These are phyloP conservation scores for Oxytorus armatus DNA, from an alignment of 2,888 invertebrate species.

Conservation along the genomic window DNA sequence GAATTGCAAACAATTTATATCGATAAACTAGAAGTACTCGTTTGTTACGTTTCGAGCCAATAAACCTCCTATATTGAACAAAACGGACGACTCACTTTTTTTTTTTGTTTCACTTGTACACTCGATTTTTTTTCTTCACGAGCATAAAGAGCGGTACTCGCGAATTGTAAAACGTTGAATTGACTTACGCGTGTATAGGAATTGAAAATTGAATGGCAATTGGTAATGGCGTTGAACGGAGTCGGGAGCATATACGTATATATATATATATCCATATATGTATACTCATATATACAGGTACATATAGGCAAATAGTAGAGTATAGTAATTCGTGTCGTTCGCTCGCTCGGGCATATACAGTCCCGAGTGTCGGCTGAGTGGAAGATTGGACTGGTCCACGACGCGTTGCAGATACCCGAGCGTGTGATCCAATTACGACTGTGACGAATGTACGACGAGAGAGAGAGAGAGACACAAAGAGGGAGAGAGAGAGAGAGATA, in stretches of 20 bases:
- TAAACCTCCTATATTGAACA: conserved; percentile 30
- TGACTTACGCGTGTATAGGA: conserved; percentile 27
- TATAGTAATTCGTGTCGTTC: conserved; percentile 67
- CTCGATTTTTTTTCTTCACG: conserved; percentile 20
- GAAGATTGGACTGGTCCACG: conserved; percentile 79
- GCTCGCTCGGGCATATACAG: conserved; percentile 75
- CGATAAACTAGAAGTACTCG: background rate
- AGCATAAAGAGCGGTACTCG: conserved; percentile 36
- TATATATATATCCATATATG: background rate
- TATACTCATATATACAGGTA: background rate
- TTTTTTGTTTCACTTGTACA: background rate
- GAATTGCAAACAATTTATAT: background rate
- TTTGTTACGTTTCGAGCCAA: conserved; percentile 6
- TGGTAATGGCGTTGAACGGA: conserved; percentile 56
- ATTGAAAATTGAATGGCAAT: conserved; percentile 66
- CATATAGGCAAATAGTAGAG: conserved; percentile 13
- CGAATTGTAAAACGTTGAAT: conserved; percentile 50
- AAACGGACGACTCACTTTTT: background rate
- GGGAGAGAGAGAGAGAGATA: conserved; percentile 17
- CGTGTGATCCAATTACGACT: conserved; percentile 81
- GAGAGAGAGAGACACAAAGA: conserved; percentile 47
- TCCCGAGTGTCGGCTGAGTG: conserved; percentile 80
- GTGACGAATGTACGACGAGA: conserved; percentile 74
- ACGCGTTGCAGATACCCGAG: conserved; percentile 74
- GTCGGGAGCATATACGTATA: background rate